These are phyloP conservation scores for Empidonax traillii DNA, from an alignment of 2,113 vertebrate genomes.

Conservation along the genomic window DNA sequence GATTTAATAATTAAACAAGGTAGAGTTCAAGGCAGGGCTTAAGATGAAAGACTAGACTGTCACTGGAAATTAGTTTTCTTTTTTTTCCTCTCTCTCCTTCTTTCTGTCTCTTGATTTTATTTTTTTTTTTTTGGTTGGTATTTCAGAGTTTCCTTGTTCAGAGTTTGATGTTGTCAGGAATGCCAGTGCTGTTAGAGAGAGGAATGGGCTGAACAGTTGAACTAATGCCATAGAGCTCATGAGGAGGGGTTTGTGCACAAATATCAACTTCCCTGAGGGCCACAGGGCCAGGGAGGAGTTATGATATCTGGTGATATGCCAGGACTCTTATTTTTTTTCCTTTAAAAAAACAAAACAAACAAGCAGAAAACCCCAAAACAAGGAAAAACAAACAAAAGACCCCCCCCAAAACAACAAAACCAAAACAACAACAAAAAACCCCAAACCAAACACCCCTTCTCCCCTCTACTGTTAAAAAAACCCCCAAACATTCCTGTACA, in stretches of 20 bases:
- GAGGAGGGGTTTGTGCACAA: not conserved
- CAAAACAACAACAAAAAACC: not conserved
- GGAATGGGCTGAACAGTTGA: not conserved
- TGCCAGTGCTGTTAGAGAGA: conserved; percentile 18
- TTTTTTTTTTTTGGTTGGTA: conserved; percentile 46
- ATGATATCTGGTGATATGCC: fast-evolving
- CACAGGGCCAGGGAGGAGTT: not conserved
- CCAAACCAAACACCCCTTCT: not conserved
- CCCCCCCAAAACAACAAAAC: not conserved
- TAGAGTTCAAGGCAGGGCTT: conserved; percentile 81
- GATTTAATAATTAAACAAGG: conserved; percentile 90
- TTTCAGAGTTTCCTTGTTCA: conserved; percentile 65
- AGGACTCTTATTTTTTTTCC: too few relatives aligned
- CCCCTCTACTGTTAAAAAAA: not conserved
- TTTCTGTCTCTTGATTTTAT: not conserved
- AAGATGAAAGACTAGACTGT: conserved; percentile 85
- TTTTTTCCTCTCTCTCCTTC: not conserved
- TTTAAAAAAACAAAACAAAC: too few relatives aligned
- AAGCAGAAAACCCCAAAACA: not conserved
- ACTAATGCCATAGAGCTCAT: not conserved
- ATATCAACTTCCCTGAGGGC: not conserved
- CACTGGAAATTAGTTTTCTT: conserved; percentile 81
- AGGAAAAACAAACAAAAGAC: not conserved
- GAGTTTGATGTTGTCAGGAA: conserved; percentile 57
- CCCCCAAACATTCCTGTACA: not conserved